phyloP scores from a whole-genome alignment of 2,888 invertebrate species.

The Tenodera sinensis region DNA sequence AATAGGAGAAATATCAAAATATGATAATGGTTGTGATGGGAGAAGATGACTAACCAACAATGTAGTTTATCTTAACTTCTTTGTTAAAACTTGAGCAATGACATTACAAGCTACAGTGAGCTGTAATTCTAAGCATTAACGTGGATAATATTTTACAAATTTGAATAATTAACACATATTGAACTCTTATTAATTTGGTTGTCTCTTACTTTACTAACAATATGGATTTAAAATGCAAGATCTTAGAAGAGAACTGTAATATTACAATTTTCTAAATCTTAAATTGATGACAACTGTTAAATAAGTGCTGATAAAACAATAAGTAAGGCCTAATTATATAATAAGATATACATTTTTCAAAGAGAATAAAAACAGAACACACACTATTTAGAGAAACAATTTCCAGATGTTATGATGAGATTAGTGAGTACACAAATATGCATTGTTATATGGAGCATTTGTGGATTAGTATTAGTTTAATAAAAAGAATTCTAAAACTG shows the following conservation, averaged over 20 bases:
- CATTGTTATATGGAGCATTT: not conserved
- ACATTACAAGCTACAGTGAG: not conserved
- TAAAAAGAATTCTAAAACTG: not conserved
- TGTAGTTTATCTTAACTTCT: not conserved
- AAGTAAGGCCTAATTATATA: not conserved
- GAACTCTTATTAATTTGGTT: not conserved
- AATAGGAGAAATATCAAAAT: not conserved
- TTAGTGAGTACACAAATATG: not conserved
- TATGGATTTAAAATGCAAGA: not conserved
- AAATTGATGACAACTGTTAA: not conserved
- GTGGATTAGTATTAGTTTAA: not conserved
- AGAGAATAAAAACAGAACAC: not conserved
- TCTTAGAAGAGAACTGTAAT: not conserved
- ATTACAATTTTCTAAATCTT: not conserved
- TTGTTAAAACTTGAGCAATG: slow-evolving; percentile 12
- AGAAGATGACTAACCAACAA: not conserved
- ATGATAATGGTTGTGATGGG: not conserved
- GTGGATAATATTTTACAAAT: not conserved
- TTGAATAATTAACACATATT: not conserved
- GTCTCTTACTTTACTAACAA: not conserved
- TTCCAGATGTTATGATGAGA: not conserved
- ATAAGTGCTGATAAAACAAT: not conserved
- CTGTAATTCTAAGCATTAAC: not conserved
- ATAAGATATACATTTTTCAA: not conserved
- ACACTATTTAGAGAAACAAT: not conserved